phyloP scores from a whole-genome alignment of 2,113 vertebrate genomes.

The Tapirus terrestris region DNA sequence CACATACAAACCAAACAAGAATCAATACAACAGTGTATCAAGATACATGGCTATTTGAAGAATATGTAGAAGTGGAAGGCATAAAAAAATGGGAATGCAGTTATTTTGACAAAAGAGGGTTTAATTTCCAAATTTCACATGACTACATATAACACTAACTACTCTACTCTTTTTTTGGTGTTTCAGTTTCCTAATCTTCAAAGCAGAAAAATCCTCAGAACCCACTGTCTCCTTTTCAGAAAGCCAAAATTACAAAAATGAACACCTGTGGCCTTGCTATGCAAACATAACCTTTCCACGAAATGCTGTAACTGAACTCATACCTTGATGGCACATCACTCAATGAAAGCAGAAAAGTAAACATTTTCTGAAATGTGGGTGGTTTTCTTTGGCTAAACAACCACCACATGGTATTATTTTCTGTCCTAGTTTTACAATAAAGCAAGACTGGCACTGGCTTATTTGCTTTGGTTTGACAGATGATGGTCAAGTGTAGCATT shows the following conservation, averaged over 20 bases:
- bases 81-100: neutral
- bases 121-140: neutral
- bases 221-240: neutral
- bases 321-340: neutral
- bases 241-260: neutral
- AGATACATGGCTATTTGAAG: neutral
- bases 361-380: neutral
- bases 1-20: neutral
- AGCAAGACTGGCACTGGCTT: neutral
- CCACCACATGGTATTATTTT: neutral
- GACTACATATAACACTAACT: neutral
- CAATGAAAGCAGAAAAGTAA: neutral
- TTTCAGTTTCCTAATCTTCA: neutral
- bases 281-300: constrained; percentile 25
- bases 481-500: neutral
- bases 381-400: neutral
- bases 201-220: neutral
- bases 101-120: neutral
- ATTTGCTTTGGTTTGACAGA: constrained; percentile 22
- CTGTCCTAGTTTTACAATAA: neutral
- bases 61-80: neutral
- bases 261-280: constrained; percentile 6
- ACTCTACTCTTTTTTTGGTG: neutral
- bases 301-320: neutral
- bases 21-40: neutral